Base-by-base conservation (phyloP, 1,140 invertebrate species). In the Pararge aegeria region DNA sequence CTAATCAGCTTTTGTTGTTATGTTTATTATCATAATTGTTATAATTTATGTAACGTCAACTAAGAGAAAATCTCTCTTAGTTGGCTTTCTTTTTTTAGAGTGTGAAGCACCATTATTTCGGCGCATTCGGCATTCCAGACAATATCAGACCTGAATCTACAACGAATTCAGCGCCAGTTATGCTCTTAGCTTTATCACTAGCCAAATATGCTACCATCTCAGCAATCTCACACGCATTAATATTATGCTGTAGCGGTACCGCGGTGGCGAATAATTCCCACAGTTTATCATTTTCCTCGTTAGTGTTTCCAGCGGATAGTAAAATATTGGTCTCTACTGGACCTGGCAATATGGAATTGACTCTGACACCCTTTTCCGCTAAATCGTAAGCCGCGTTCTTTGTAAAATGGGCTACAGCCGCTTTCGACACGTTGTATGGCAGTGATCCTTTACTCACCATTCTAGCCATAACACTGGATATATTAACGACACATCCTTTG, bases 301-400 rank as follows among this genome's bases (percentile, higher is more conserved):
- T 10, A n/a, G 12, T 53, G 5, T 30, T 19, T 12, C 61, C 63
- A 15, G 60, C n/a, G 13, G 66, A 54, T 7, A 38, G 6, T 9
- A 48, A 18, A 16, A 73, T 42, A 57, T 73, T 68, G 6, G 70
- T 73, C 16, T 66, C 65, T 2, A 67, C 61, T 13, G 46, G 40
- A 19, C 70, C 71, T 0, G 73, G 70, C 3, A 58, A 57, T 15
- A 78, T 54, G 12, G 46, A 61, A 53, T 80, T 80, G 0, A 75
- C 67, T 55, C 77, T 66, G 2, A 75, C 66, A 6, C 73, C 67
- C 38, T 63, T 37, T 7, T 34, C 10, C 7, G 66, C 69, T 37
- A 77, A 21, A 5, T 77, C 71, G 7, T 64, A 48, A 19, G 76
- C 76, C 12, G 55, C 40, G 48, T 59, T 53, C 30, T 62, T 70